Percentiles rank a stretch among this genome's conserved stretches.
Evolutionary conservation across 1,140 invertebrate species (phyloP).

Genomic region (Solenopsis fugax): DNA sequence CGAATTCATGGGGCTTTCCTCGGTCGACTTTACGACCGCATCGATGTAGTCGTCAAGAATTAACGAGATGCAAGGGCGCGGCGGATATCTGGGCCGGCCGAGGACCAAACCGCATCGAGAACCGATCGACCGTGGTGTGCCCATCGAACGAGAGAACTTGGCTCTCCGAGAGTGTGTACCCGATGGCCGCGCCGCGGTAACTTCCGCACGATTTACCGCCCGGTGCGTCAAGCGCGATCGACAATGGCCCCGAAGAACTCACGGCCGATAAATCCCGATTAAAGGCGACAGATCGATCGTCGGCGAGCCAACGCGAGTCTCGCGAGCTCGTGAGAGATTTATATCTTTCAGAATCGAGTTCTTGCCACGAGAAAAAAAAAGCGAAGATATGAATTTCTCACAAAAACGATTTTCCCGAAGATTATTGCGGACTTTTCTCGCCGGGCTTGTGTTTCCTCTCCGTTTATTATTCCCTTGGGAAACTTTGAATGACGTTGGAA

Average conservation of each 20-base stretch:
- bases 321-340: not conserved
- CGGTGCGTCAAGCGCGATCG: conserved; percentile 59
- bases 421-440: not conserved
- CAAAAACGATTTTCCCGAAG: not conserved
- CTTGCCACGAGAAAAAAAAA: not conserved
- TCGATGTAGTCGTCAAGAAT: conserved; percentile 63
- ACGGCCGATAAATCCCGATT: conserved; percentile 60
- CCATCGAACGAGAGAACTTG: conserved; percentile 47
- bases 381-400: not conserved
- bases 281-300: conserved; percentile 55
- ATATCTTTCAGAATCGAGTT: conserved; percentile 3
- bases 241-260: conserved; percentile 56
- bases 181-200: conserved; percentile 48
- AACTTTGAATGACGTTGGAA: not conserved
- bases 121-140: conserved; percentile 50
- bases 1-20: conserved; percentile 3
- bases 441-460: not conserved
- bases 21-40: conserved; percentile 50
- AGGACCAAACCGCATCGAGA: conserved; percentile 57
- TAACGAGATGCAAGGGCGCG: conserved; percentile 61
- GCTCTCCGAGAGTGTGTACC: conserved; percentile 41
- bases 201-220: conserved; percentile 62
- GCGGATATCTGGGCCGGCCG: conserved; percentile 42
- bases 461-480: not conserved
- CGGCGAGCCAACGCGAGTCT: conserved; percentile 7